Evolutionary conservation across 2,113 vertebrate species (phyloP), one percentile per base, ranked within the genome.

Genomic region (Pollimyrus isidori): DNA sequence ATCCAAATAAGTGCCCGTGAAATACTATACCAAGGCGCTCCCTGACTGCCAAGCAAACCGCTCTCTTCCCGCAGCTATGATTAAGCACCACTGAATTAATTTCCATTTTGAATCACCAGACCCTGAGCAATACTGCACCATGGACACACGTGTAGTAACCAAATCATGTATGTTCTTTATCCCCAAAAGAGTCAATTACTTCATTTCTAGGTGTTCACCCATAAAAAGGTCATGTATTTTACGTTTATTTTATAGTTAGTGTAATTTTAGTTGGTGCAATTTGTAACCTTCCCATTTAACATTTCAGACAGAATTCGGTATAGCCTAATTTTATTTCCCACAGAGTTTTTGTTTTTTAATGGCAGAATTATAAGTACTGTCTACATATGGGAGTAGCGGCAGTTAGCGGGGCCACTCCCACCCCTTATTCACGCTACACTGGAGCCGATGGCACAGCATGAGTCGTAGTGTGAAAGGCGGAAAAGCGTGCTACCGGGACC

Each of bases 61-160:
- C 50, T 87, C 85, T 15, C n/a, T 87, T 30, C 85, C n/a, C 19
- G 50, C 49, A 35, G 49, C 85, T 53, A 53, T 53, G 49, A 87
- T 56, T 52, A 87, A 87, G 49, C 85, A 87, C 85, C 85, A 87
- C 49, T 53, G 49, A 87, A 87, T 87, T 52, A 56, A 87, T 87
- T 52, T 46, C 82, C 82, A 46, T 84, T 84, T 48, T 46, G 42
- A 23, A 48, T 84, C 82, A 46, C 39, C 82, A 84, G 82, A 48
- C 45, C 82, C 45, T 45, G 45, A 46, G 82, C 42, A 84, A 46
- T 45, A n/a, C 42, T 23, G 39, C 82, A 84, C 45, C 82, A 48
- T 48, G 35, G 73, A 80, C 35, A 80, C 13, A 80, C 73, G 30
- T 69, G 19, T 69, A 80, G 73, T 39, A 39, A 80, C 35, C 0